Conservation (phyloP, 2,113 vertebrate species). For the Psammodynastes pulverulentus region DNA sequence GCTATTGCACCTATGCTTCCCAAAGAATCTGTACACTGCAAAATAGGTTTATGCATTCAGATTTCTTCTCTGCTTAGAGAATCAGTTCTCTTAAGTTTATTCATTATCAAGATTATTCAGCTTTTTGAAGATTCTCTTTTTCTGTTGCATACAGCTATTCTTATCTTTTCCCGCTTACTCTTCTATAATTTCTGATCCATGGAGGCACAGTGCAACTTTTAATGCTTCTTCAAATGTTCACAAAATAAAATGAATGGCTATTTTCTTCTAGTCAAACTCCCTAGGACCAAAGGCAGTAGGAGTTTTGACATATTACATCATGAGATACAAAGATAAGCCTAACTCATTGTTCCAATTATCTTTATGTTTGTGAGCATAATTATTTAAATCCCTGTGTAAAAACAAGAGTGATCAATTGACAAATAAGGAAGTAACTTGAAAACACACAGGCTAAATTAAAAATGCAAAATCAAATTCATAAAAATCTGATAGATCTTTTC, state of each 20-base stretch:
- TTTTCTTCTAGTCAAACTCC: not conserved
- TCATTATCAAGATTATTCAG: not conserved
- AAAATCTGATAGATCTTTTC: slow-evolving; percentile 20
- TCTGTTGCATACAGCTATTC: not conserved
- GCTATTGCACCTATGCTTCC: not conserved
- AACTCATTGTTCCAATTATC: slow-evolving; percentile 33
- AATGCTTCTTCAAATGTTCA: not conserved
- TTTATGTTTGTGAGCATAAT: slow-evolving; percentile 42
- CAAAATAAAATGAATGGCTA: not conserved
- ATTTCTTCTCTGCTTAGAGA: not conserved
- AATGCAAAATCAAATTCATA: slow-evolving; percentile 34
- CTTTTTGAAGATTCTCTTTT: not conserved
- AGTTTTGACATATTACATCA: not conserved
- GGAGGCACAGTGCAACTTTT: not conserved
- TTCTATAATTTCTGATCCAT: not conserved
- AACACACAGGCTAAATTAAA: slow-evolving; percentile 40
- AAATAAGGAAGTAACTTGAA: slow-evolving; percentile 49
- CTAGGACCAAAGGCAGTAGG: not conserved
- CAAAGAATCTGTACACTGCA: not conserved
- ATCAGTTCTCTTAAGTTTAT: not conserved
- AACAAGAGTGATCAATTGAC: slow-evolving; percentile 43
- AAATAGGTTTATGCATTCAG: not conserved
- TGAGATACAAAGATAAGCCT: not conserved
- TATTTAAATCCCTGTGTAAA: slow-evolving; percentile 26
- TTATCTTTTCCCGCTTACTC: not conserved